Base-by-base conservation (phyloP, 2,797 vertebrate genomes). In the Microctenopoma steveboyesi region DNA sequence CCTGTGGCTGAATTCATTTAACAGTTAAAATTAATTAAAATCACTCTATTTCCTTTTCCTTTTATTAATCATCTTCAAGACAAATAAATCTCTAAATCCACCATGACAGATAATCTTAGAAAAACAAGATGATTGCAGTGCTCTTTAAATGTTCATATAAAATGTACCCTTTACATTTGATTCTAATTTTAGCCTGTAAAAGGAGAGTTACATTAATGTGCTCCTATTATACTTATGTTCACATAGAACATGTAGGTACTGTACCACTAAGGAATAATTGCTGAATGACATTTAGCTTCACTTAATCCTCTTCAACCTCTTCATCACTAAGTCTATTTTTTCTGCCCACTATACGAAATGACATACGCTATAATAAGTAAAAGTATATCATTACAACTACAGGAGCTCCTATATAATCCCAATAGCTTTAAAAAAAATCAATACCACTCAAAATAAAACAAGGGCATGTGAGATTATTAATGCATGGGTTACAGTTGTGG, bases 151-250 rank as follows among this genome's bases (percentile, higher is more conserved):
- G 60, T 51, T 78, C 49, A 59, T 67, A 65, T 81, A 77, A 74
- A 78, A 86, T 79, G 43, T 66, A 76, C 79, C 72, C 76, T 72
- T 83, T 72, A 66, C 64, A 72, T 84, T 77, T 80, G 68, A 64
- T 82, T 83, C 57, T 71, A 27, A 83, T 80, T 77, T 69, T 55
- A 69, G 49, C 55, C 49, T 39, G 60, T 73, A 53, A 60, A 60
- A 40, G 49, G 28, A 45, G 30, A 52, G 62, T 65, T 77, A 51
- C 69, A 70, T 30, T 45, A 6, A 3, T 30, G 52, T 45, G 54
- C 27, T 79, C 25, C 33, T 30, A 28, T 78, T 50, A 66, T 55
- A 25, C 55, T 72, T 46, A 47, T 52, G 55, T 48, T 72, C 73
- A 52, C 22, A 39, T 15, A 49, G 50, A 58, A 45, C 16, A 68